Evolutionary conservation across 2,888 invertebrate species (phyloP).

Genomic region (Ennomos quercinarius): DNA sequence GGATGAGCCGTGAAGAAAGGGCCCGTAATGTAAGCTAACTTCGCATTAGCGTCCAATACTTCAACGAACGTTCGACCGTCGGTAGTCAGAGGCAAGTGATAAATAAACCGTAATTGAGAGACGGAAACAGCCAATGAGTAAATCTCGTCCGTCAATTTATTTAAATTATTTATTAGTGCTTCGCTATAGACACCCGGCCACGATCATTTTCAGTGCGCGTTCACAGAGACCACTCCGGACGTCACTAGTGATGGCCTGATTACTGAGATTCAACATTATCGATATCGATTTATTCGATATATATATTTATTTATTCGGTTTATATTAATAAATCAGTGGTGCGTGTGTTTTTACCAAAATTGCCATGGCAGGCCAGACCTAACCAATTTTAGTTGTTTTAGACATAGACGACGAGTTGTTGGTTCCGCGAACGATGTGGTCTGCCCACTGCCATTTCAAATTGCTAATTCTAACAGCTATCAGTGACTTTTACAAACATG

Average conservation of each 20-base stretch:
- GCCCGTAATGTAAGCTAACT: conserved; percentile 11
- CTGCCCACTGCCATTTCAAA: too few species aligned
- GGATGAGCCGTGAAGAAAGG: too few species aligned
- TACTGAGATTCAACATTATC: conserved; percentile 45
- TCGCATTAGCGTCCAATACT: conserved; percentile 48
- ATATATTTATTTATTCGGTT: too few species aligned
- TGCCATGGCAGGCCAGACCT: too few species aligned
- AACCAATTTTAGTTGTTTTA: too few species aligned
- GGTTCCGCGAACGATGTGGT: too few species aligned
- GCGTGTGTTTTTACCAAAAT: too few species aligned
- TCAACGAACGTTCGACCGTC: conserved; percentile 57
- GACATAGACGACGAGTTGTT: too few species aligned
- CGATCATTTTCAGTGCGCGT: conserved; percentile 77
- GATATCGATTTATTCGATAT: conserved; percentile 41
- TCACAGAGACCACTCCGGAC: conserved; percentile 75
- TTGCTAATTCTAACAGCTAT: too few species aligned
- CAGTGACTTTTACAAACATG: too few species aligned
- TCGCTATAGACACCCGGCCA: conserved; percentile 83
- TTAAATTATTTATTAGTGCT: conserved; percentile 86
- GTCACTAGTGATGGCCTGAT: conserved; percentile 58
- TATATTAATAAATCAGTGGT: too few species aligned
- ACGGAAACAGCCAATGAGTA: conserved; percentile 85
- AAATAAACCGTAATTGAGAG: conserved; percentile 85
- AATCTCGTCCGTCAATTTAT: conserved; percentile 86
- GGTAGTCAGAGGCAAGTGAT: conserved; percentile 77